These are phyloP conservation scores for Podarcis raffonei DNA, from an alignment of 2,113 vertebrate genomes.

Conservation along the genomic window DNA sequence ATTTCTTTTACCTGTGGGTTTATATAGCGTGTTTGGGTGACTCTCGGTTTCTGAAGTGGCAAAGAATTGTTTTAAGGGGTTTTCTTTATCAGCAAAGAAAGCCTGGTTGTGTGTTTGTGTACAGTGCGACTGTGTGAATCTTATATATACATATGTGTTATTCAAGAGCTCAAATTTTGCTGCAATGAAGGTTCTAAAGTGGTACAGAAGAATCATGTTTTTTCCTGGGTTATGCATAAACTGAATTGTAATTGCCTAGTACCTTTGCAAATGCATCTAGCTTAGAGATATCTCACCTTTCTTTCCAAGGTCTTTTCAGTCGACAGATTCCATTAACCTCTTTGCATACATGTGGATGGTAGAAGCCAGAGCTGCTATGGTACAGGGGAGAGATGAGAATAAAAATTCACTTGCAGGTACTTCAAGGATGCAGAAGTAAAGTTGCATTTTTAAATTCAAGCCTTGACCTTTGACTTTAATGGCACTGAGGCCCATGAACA, in stretches of 20 bases:
- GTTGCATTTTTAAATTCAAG: not conserved
- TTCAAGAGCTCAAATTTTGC: conserved; percentile 39
- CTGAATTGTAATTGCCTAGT: not conserved
- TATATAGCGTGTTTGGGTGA: not conserved
- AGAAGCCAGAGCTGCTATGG: conserved; percentile 26
- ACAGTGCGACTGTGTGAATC: not conserved
- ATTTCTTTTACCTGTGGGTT: not conserved
- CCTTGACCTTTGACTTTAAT: conserved; percentile 6
- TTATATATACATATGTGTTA: conserved; percentile 29
- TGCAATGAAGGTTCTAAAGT: conserved; percentile 32
- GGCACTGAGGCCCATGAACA: not conserved
- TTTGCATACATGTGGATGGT: not conserved
- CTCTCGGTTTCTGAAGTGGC: conserved; percentile 22
- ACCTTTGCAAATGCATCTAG: conserved; percentile 30
- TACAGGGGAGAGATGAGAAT: not conserved
- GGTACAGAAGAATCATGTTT: conserved; percentile 17
- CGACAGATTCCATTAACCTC: conserved; percentile 21
- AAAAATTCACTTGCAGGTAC: not conserved
- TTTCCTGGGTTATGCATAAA: conserved; percentile 30
- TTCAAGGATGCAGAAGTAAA: conserved; percentile 9
- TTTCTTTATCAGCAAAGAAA: conserved; percentile 14
- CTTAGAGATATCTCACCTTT: conserved; percentile 1
- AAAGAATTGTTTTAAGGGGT: conserved; percentile 30
- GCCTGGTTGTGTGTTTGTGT: conserved; percentile 18
- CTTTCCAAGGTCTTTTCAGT: conserved; percentile 43